Percentiles rank a stretch among this genome's conserved stretches.
Conservation (phyloP, 2,888 invertebrate species). For the Diplazon laetatorius region DNA sequence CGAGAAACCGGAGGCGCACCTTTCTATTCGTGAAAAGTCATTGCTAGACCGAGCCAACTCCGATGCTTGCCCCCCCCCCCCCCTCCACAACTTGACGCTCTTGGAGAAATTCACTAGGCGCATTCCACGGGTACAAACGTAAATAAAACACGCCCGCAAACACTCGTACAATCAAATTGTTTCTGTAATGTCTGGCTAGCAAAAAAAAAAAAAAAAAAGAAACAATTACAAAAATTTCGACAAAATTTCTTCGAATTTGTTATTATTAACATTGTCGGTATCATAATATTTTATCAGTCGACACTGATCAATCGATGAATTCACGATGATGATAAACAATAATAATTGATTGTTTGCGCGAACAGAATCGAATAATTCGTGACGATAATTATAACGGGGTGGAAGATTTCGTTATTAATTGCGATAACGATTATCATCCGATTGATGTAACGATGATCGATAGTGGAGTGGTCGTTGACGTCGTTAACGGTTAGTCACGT, state of each 20-base stretch:
- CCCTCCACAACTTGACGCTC: constrained; percentile 31
- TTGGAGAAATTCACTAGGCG: constrained; percentile 66
- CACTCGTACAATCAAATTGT: constrained; percentile 59
- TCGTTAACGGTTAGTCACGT: constrained; percentile 30
- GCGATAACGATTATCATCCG: background rate
- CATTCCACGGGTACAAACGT: constrained; percentile 62
- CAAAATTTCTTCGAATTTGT: no score
- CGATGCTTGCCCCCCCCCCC: constrained; percentile 27
- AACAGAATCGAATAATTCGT: no score
- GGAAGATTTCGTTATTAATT: constrained; percentile 14
- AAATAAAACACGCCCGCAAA: constrained; percentile 57
- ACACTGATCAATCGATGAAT: no score
- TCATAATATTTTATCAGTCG: no score
- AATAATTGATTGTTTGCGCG: no score
- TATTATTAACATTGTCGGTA: no score
- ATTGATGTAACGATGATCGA: constrained; percentile 18
- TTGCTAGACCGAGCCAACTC: constrained; percentile 19
- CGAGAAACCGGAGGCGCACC: constrained; percentile 62
- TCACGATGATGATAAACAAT: no score
- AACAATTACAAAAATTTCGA: no score
- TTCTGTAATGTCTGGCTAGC: constrained; percentile 16
- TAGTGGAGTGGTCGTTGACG: constrained; percentile 19
- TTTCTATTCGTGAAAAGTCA: constrained; percentile 68
- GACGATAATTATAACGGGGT: constrained; percentile 6
- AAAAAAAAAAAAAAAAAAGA: background rate